These are phyloP conservation scores for Larimichthys polyactis DNA, from an alignment of 2,113 vertebrate species.

Conservation along the genomic window DNA sequence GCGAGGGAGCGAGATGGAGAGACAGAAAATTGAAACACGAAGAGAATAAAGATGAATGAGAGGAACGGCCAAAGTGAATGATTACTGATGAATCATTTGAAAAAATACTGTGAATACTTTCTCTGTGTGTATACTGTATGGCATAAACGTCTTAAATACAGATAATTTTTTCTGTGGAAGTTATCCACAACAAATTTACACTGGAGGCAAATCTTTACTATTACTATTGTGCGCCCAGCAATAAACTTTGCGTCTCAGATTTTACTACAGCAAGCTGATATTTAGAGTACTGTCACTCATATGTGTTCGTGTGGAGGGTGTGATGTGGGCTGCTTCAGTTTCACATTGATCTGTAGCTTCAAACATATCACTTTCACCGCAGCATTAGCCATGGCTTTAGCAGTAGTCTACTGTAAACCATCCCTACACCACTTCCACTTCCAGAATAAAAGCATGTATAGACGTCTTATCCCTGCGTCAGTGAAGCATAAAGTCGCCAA, in stretches of 20 bases:
- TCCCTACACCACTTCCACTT: slow-evolving; percentile 11
- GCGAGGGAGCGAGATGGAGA: background rate
- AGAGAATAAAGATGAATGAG: background rate
- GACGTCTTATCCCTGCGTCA: slow-evolving; percentile 45
- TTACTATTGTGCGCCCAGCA: background rate
- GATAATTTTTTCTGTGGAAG: background rate
- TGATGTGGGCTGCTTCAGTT: slow-evolving; percentile 4
- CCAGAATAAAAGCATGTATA: slow-evolving; percentile 51
- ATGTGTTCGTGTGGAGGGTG: background rate
- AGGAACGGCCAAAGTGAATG: background rate
- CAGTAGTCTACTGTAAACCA: slow-evolving; percentile 2
- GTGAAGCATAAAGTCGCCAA: slow-evolving; percentile 34
- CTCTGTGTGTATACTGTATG: background rate
- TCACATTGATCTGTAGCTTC: slow-evolving; percentile 21
- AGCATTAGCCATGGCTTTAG: background rate
- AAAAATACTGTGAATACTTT: background rate
- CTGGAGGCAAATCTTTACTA: background rate
- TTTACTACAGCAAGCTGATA: slow-evolving; percentile 17
- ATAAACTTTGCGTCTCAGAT: background rate
- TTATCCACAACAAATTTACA: background rate
- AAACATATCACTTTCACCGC: slow-evolving; percentile 36
- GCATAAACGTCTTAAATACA: background rate
- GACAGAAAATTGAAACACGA: background rate
- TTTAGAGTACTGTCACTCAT: background rate
- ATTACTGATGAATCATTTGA: slow-evolving; percentile 2